Conservation (phyloP, 2,797 vertebrate species). For the Lagodon rhomboides region DNA sequence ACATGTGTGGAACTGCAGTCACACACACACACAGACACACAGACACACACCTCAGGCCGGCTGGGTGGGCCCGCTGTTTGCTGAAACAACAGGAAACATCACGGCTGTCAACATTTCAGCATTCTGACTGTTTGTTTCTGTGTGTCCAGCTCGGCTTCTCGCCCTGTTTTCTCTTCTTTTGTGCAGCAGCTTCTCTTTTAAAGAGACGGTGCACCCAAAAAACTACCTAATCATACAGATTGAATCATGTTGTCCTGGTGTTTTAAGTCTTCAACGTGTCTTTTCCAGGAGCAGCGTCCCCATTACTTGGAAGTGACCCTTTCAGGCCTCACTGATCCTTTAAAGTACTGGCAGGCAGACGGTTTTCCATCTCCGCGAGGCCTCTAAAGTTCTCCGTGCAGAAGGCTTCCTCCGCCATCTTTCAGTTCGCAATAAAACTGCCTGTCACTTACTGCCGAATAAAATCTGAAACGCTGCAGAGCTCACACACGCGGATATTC, state of each 20-base stretch:
- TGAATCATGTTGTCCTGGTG: background rate
- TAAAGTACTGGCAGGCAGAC: constrained; percentile 44
- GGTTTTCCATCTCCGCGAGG: constrained; percentile 51
- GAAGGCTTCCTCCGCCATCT: constrained; percentile 24
- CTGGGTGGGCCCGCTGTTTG: constrained; percentile 77
- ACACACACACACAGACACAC: constrained; percentile 42
- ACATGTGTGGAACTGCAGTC: constrained; percentile 37
- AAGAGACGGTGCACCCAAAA: background rate
- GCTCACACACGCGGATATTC: background rate
- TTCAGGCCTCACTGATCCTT: constrained; percentile 31
- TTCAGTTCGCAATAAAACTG: constrained; percentile 18
- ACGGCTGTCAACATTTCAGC: constrained; percentile 57
- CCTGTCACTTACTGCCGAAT: background rate
- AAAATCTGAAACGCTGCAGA: background rate
- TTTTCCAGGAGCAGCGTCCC: constrained; percentile 43
- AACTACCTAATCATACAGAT: background rate
- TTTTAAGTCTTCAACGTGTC: background rate
- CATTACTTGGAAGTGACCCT: constrained; percentile 24
- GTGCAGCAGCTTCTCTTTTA: constrained; percentile 12
- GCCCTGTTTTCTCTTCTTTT: background rate
- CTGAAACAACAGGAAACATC: constrained; percentile 76
- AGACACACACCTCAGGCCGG: constrained; percentile 20
- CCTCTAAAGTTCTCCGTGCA: constrained; percentile 39
- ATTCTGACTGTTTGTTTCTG: constrained; percentile 51
- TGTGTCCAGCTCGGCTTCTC: background rate